Conservation (phyloP, 2,797 vertebrate species). For the Holocentrus rufus region DNA sequence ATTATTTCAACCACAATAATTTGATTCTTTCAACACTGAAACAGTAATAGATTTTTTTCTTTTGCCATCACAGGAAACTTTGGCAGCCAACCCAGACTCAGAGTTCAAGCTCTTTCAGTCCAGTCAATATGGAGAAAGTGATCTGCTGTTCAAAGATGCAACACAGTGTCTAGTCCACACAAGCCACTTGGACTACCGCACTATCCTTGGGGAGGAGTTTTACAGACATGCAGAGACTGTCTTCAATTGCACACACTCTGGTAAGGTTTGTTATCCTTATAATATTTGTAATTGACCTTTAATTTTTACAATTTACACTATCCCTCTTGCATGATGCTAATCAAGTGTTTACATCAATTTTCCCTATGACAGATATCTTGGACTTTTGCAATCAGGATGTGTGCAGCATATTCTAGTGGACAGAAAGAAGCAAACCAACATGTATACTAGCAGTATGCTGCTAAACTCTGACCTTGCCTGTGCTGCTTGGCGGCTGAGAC, state of each 20-base stretch:
- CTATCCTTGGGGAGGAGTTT: conserved; percentile 87
- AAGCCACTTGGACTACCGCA: conserved; percentile 82
- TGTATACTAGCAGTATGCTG: background rate
- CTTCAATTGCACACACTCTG: conserved; percentile 89
- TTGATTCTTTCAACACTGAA: background rate
- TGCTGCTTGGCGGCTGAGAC: background rate
- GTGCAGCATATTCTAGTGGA: conserved; percentile 82
- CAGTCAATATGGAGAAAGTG: conserved; percentile 85
- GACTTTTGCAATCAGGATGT: conserved; percentile 89
- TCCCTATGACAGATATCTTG: conserved; percentile 82
- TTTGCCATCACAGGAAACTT: conserved; percentile 79
- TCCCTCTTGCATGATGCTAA: background rate
- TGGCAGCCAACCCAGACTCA: conserved; percentile 72
- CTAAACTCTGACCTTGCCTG: background rate
- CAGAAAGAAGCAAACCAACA: conserved; percentile 14
- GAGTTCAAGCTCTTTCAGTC: conserved; percentile 89
- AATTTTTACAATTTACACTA: background rate
- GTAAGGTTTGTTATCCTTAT: conserved; percentile 70
- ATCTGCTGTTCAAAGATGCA: conserved; percentile 91
- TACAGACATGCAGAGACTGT: conserved; percentile 80
- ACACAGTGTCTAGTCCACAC: conserved; percentile 85
- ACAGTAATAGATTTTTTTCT: conserved; percentile 4
- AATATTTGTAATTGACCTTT: background rate
- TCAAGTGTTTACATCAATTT: conserved; percentile 11
- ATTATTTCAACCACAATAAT: background rate